Evolutionary conservation across 2,888 invertebrate genomes (phyloP).

Genomic region (Dendrolimus pini): DNA sequence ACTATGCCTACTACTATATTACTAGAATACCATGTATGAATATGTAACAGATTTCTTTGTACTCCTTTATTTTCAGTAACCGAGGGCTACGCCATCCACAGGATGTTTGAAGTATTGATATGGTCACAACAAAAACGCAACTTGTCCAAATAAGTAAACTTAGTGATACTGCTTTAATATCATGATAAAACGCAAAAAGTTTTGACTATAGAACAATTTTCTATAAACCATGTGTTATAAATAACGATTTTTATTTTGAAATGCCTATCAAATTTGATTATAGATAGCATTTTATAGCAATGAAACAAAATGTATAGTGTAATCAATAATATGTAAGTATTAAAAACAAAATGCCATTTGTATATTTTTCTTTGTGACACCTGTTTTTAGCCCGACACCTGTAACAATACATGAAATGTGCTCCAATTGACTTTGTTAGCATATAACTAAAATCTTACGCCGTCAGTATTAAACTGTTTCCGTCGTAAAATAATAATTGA

Average conservation of each 20-base stretch:
- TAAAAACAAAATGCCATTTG: slow-evolving; percentile 71
- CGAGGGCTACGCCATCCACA: slow-evolving; percentile 31
- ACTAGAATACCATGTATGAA: too few species aligned
- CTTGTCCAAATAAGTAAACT: slow-evolving; percentile 72
- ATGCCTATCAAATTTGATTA: slow-evolving; percentile 74
- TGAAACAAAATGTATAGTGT: slow-evolving; percentile 74
- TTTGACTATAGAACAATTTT: slow-evolving; percentile 71
- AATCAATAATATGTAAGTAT: slow-evolving; percentile 75
- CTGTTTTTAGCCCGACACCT: too few species aligned
- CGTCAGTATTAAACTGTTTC: too few species aligned
- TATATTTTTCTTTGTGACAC: slow-evolving; percentile 33
- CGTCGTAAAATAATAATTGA: too few species aligned
- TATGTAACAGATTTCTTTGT: too few species aligned
- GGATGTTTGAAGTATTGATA: slow-evolving; percentile 48
- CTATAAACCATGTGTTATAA: slow-evolving; percentile 66
- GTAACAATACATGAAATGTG: too few species aligned
- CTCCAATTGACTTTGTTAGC: too few species aligned
- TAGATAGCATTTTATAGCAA: slow-evolving; percentile 77
- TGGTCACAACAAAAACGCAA: slow-evolving; percentile 61
- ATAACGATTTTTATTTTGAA: slow-evolving; percentile 67
- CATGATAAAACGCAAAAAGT: slow-evolving; percentile 71
- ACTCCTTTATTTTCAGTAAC: slow-evolving; percentile 55
- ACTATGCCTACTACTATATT: too few species aligned
- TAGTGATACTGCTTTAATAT: slow-evolving; percentile 77
- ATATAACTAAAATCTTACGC: too few species aligned